These are phyloP conservation scores for Andrena bicolor DNA, from an alignment of 2,888 invertebrate genomes.

Conservation along the genomic window DNA sequence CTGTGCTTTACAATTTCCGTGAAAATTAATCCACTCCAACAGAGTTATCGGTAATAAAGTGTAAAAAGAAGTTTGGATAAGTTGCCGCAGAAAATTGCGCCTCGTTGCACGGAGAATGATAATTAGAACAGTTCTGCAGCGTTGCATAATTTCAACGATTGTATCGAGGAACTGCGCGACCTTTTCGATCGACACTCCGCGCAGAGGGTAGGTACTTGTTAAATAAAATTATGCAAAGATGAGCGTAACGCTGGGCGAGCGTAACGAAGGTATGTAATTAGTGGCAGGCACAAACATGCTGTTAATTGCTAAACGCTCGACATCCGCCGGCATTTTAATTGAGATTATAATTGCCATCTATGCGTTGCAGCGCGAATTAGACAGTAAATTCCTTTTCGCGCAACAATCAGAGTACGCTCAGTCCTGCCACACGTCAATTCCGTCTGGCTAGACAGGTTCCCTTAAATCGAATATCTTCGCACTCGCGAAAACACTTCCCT, in stretches of 20 bases:
- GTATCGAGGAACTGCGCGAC: not conserved
- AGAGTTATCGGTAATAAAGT: not conserved
- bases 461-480: not conserved
- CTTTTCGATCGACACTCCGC: constrained; percentile 8
- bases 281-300: constrained; percentile 54
- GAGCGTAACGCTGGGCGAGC: constrained; percentile 29
- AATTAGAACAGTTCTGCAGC: constrained; percentile 4
- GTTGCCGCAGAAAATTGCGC: not conserved
- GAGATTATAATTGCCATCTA: constrained; percentile 58
- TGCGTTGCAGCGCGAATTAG: constrained; percentile 28
- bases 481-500: not conserved
- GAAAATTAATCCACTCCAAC: no score
- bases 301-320: constrained; percentile 63
- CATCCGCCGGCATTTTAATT: constrained; percentile 63
- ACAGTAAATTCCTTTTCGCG: constrained; percentile 21
- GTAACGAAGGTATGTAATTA: constrained; percentile 64
- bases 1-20: no score
- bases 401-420: constrained; percentile 14
- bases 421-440: not conserved
- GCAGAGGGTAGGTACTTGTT: constrained; percentile 33
- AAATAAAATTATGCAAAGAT: constrained; percentile 59
- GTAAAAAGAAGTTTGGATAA: not conserved
- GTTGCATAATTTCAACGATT: constrained; percentile 24
- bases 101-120: not conserved
- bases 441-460: not conserved